Base-by-base conservation (phyloP, 2,113 vertebrate genomes). In the Hydrochoerus hydrochaeris region DNA sequence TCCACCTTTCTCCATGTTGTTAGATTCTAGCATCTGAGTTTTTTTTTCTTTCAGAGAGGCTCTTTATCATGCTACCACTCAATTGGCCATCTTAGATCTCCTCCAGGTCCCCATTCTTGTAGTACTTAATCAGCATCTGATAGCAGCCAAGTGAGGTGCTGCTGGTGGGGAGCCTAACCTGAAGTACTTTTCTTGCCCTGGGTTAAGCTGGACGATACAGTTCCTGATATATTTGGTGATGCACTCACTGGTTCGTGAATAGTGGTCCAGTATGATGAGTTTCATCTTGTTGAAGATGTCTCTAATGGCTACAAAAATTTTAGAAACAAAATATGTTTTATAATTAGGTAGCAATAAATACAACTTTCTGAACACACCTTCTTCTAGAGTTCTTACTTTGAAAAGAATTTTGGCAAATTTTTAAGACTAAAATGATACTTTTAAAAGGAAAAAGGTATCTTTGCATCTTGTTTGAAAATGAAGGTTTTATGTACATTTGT, bases 201-300 rank as follows among this genome's bases (percentile, higher is more conserved):
- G 99, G 60, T 98, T 99, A 98, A 99, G 99, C 57, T 98, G 98
- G 71, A 99, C 96, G 90, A 99, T 99, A 97, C 99, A 99, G 98
- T 99, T 99, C 91, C 99, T 99, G 86, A 99, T 99, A 98, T 99
- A 99, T 85, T 99, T 99, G 84, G 99, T 99, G 22, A 99, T 99
- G 99, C 99, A 99, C 92, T 99, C 99, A 87, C 99, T 99, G 73
- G 99, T 99, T 98, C 99, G 98, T 5, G 99, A 98, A 97, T 99
- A 99, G 83, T 99, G 98, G 67, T 99, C 99, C 95, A 99, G 98
- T 93, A 99, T 99, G 94, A 99, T 99, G 77, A 99, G 98, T 98
- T 99, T 99, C 99, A 99, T 99, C 44, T 90, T 98, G 91, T 95
- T 52, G 52, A 52, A 13, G 11, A 52, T 52, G 52, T 52, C 52